Percentiles rank a stretch among this genome's conserved stretches.
Conservation (phyloP, 2,888 invertebrate genomes). For the Dusona sp. region DNA sequence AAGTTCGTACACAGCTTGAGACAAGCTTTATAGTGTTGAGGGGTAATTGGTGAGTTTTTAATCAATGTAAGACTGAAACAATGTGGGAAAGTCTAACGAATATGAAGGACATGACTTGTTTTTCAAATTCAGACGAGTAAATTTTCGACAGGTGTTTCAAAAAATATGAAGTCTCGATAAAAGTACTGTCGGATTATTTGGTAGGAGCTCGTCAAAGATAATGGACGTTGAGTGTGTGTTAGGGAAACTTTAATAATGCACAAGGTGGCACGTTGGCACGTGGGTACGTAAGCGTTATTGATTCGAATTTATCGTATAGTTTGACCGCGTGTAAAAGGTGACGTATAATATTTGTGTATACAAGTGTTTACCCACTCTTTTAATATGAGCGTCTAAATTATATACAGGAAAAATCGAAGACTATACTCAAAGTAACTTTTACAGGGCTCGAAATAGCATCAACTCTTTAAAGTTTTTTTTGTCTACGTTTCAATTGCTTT, state of each 20-base stretch:
- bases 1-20: background rate
- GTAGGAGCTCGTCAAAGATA: background rate
- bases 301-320: constrained; percentile 50
- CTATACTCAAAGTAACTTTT: background rate
- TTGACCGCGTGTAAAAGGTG: constrained; percentile 11
- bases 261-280: constrained; percentile 58
- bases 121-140: background rate
- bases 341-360: background rate
- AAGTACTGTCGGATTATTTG: background rate
- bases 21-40: background rate
- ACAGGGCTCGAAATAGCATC: background rate
- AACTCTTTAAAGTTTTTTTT: background rate
- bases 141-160: background rate
- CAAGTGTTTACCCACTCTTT: background rate
- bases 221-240: constrained; percentile 44
- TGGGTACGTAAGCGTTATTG: constrained; percentile 71
- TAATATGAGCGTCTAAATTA: background rate
- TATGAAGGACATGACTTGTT: background rate
- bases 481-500: background rate
- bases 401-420: background rate
- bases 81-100: background rate
- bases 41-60: constrained; percentile 9
- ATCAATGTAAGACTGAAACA: background rate
- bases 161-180: background rate
- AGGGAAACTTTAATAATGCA: constrained; percentile 71